Percentiles rank a stretch among this genome's conserved stretches.
Conservation (phyloP, 2,888 invertebrate species). For the Schizotus pectinicornis region DNA sequence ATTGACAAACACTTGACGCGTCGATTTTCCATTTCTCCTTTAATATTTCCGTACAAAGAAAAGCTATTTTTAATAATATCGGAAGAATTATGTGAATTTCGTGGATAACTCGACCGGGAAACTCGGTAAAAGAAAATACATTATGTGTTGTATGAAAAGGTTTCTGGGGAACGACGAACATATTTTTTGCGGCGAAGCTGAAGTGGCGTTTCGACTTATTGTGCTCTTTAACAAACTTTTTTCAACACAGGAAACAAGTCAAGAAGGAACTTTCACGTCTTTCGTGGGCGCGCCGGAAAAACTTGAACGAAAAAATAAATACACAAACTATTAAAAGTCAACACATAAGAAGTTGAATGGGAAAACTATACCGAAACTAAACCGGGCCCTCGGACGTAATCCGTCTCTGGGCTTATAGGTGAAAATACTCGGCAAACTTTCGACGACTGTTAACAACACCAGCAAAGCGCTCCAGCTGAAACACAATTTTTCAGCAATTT, state of each 20-base stretch:
- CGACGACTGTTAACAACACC: too few relatives aligned
- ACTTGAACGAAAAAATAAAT: slow-evolving; percentile 14
- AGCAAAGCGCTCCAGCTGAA: too few relatives aligned
- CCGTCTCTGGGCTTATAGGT: too few relatives aligned
- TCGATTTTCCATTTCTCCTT: too few relatives aligned
- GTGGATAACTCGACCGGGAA: slow-evolving; percentile 7
- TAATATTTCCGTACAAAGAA: too few relatives aligned
- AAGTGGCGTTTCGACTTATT: slow-evolving; percentile 36
- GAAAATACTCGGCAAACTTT: too few relatives aligned
- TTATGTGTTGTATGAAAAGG: slow-evolving; percentile 15
- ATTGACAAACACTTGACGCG: too few relatives aligned
- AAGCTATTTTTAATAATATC: neutral
- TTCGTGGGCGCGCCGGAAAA: slow-evolving; percentile 13
- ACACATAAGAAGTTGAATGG: slow-evolving; percentile 1
- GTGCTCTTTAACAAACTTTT: slow-evolving; percentile 33
- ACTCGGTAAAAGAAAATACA: slow-evolving; percentile 17
- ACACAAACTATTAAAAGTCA: slow-evolving; percentile 23
- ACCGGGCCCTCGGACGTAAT: neutral
- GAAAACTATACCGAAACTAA: neutral
- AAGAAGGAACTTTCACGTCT: slow-evolving; percentile 17
- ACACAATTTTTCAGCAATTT: too few relatives aligned
- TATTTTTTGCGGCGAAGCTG: slow-evolving; percentile 31
- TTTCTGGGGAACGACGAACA: slow-evolving; percentile 25
- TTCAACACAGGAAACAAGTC: slow-evolving; percentile 22
- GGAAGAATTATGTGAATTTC: slow-evolving; percentile 14